Evolutionary conservation across 2,888 invertebrate genomes (phyloP), one percentile per base, ranked within the genome.

Genomic region (Tenodera sinensis): DNA sequence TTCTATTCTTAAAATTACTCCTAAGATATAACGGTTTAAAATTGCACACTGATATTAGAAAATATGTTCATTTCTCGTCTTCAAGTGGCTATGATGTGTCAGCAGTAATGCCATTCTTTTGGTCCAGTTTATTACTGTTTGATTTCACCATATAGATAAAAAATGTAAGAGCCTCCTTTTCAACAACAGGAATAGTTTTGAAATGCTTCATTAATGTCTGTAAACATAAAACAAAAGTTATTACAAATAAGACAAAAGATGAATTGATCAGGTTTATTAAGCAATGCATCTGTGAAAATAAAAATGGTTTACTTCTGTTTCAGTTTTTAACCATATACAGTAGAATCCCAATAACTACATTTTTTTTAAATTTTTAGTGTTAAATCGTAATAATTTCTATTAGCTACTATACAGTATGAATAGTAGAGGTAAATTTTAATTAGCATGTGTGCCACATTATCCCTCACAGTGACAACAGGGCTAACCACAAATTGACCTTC

Each of bases 71-170:
- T 27, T 34, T 28, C 27, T 28, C 28, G 12, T n/a, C 15, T 28
- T 27, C 54, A 28, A 28, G 30, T 28, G 30, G 81, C 93, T 93
- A 95, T 92, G 94, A 94, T 84, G 95, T 92, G 92, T 96, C 96
- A 91, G 95, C 95, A 92, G 95, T 96, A 91, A 96, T 94, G 91
- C 96, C 96, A 93, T 96, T 97, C 93, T 96, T 97, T 93, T 96
- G 97, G 93, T 98, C 98, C 92, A 97, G 94, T 93, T 97, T 97
- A 93, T 97, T 98, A 91, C 96, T 96, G 93, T 98, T 98, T 88
- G 98, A 98, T 94, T 98, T 99, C 6, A 99, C 98, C 94, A 98
- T 98, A 93, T 98, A 99, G 92, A 99, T 98, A 93, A 99, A 99
- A 93, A 97, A 98, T 87, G 98, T 98, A 90, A 99, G 95, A 86